Percentiles rank a stretch among this genome's conserved stretches.
These are phyloP conservation scores for Lemur catta DNA, from an alignment of 2,797 vertebrate species.

Conservation along the genomic window DNA sequence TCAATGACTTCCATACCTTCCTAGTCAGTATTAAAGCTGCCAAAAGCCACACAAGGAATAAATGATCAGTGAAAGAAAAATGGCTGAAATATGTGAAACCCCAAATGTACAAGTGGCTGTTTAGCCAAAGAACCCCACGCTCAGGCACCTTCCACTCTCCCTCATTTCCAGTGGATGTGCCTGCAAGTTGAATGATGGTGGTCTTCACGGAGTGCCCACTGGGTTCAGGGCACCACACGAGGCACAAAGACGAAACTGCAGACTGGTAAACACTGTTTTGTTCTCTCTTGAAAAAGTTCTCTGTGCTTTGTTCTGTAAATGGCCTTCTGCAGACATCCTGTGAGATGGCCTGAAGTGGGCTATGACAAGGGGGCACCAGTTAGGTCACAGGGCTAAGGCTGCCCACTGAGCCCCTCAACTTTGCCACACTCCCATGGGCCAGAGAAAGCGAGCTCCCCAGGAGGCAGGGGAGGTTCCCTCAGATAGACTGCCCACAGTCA, in stretches of 20 bases:
- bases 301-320: background rate
- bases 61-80: conserved; percentile 35
- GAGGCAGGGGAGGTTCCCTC: background rate
- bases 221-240: background rate
- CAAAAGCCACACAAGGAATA: background rate
- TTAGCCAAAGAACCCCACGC: background rate
- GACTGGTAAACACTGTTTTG: background rate
- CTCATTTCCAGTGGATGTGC: too few species aligned
- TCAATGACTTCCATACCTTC: background rate
- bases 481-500: background rate
- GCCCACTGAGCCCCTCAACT: background rate
- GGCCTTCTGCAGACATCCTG: background rate
- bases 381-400: background rate
- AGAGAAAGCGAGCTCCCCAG: background rate
- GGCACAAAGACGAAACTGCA: background rate
- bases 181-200: background rate
- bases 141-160: background rate
- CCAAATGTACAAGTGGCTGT: background rate
- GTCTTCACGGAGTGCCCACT: background rate
- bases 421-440: background rate
- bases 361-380: background rate
- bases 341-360: background rate
- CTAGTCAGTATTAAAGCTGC: background rate
- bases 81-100: background rate
- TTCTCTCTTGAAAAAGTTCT: background rate